These are phyloP conservation scores for Sternotherus odoratus DNA, from an alignment of 2,797 vertebrate genomes.

Conservation along the genomic window DNA sequence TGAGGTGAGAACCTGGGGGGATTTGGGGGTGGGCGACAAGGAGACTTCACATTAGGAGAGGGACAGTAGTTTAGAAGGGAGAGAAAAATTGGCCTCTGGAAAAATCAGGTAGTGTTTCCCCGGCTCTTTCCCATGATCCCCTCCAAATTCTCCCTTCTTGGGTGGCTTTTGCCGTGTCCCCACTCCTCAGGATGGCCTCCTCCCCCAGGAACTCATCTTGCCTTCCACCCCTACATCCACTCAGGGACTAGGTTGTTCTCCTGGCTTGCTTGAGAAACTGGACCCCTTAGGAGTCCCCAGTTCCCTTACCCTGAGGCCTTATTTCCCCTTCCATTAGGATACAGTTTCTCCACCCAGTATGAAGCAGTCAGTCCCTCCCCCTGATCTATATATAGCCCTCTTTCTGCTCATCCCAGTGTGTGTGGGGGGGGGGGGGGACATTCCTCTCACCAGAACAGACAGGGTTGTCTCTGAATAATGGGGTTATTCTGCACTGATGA, in stretches of 20 bases:
- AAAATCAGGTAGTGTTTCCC: neutral
- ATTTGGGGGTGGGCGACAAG: neutral
- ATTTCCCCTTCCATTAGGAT: neutral
- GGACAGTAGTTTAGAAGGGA: neutral
- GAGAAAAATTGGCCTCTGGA: neutral
- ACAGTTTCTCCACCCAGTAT: neutral
- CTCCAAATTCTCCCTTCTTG: neutral
- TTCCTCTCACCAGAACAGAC: neutral
- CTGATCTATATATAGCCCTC: neutral
- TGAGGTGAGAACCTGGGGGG: neutral
- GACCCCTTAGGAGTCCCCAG: neutral
- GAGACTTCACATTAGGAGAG: neutral
- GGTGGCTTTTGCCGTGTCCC: neutral
- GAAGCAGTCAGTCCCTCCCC: neutral
- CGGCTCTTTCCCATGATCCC: neutral
- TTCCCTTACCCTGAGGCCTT: neutral
- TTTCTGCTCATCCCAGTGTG: neutral
- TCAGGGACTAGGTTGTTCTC: neutral
- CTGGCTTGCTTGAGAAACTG: neutral
- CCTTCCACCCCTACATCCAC: neutral
- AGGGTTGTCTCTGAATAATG: neutral
- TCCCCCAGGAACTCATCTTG: neutral
- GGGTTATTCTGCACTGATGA: neutral
- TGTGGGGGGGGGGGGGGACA: neutral
- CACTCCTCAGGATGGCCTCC: neutral